Evolutionary conservation across 2,888 invertebrate genomes (phyloP).

Genomic region (Acrobasis suavella): DNA sequence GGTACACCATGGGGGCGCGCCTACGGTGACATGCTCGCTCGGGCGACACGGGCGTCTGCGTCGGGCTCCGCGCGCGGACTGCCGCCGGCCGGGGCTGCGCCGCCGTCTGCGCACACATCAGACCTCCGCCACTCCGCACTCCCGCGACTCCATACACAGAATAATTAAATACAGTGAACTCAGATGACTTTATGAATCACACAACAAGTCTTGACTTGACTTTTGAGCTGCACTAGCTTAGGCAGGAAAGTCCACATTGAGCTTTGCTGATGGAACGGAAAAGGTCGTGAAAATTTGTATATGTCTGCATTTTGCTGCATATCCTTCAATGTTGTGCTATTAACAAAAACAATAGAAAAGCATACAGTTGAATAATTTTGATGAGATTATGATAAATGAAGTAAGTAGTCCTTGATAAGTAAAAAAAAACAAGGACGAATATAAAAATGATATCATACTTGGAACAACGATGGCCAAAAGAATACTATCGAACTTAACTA

Average conservation of each 20-base stretch:
- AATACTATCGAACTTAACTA: too few species aligned
- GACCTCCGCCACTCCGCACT: slow-evolving; percentile 32
- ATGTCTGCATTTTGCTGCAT: too few species aligned
- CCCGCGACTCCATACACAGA: slow-evolving; percentile 25
- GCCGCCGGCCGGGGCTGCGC: slow-evolving; percentile 31
- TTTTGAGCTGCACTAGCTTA: slow-evolving; percentile 6
- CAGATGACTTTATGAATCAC: slow-evolving; percentile 22
- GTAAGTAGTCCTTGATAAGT: too few species aligned
- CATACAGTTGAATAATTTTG: too few species aligned
- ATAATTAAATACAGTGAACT: slow-evolving; percentile 21
- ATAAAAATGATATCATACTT: too few species aligned
- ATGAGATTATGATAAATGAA: too few species aligned
- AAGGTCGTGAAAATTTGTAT: too few species aligned
- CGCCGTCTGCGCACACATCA: slow-evolving; percentile 30
- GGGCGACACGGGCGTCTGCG: slow-evolving; percentile 63
- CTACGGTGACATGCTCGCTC: slow-evolving; percentile 62
- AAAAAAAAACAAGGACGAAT: too few species aligned
- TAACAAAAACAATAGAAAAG: too few species aligned
- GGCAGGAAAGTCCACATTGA: not conserved
- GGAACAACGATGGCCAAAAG: too few species aligned
- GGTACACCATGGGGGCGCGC: slow-evolving; percentile 83
- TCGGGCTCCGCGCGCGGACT: slow-evolving; percentile 74
- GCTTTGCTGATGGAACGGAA: too few species aligned
- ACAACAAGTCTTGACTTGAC: slow-evolving; percentile 11
- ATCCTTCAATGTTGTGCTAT: too few species aligned